phyloP scores from a whole-genome alignment of 2,888 invertebrate species.

The Mantis religiosa region DNA sequence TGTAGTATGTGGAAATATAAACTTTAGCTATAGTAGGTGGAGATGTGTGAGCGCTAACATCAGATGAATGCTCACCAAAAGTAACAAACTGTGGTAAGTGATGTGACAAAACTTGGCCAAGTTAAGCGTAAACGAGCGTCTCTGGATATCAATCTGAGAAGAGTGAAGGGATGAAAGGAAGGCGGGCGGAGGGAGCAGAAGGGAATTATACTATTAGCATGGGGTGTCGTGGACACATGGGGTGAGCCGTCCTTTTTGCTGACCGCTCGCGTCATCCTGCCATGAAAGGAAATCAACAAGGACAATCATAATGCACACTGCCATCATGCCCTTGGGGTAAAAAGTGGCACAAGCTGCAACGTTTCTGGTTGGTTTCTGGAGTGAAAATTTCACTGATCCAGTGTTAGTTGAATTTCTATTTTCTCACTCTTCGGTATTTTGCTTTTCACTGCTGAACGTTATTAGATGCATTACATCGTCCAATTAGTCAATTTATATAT shows the following conservation, averaged over 20 bases:
- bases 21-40: no score
- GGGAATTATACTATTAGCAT: background rate
- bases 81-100: background rate
- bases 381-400: no score
- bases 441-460: no score
- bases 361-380: no score
- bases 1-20: no score
- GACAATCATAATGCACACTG: background rate
- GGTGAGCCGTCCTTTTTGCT: constrained; percentile 11
- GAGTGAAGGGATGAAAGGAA: background rate
- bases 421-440: no score
- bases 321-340: background rate
- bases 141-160: background rate
- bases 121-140: background rate
- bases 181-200: background rate
- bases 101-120: background rate
- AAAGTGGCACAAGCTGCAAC: background rate
- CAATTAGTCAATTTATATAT: no score
- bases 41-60: no score
- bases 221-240: constrained; percentile 11
- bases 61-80: no score
- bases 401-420: no score
- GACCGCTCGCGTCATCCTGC: background rate
- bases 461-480: no score
- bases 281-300: background rate